phyloP scores from a whole-genome alignment of 2,888 invertebrate species.

The Andrena dorsata region DNA sequence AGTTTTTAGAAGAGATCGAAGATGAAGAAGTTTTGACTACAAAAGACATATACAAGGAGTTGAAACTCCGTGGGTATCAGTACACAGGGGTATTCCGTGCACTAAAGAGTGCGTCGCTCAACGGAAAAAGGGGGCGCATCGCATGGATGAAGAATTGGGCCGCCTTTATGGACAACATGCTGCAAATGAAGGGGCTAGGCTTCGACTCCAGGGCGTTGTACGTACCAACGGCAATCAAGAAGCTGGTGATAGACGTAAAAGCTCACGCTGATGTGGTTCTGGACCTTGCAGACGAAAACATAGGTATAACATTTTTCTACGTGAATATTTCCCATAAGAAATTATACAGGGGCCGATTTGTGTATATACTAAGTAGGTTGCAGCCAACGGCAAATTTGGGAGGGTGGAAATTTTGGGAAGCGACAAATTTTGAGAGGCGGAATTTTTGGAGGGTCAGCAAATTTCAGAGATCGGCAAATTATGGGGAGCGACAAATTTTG shows the following conservation, averaged over 20 bases:
- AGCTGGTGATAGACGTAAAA: conserved; percentile 87
- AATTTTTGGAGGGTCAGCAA: too few relatives aligned
- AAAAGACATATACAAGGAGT: conserved; percentile 84
- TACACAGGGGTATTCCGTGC: conserved; percentile 86
- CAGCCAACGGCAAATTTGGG: too few relatives aligned
- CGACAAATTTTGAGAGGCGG: too few relatives aligned
- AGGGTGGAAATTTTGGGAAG: too few relatives aligned
- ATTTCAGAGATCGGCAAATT: too few relatives aligned
- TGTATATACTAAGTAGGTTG: too few relatives aligned
- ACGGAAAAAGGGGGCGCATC: conserved; percentile 82
- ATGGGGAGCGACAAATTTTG: too few relatives aligned
- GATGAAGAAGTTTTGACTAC: conserved; percentile 68
- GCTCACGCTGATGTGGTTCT: too few relatives aligned
- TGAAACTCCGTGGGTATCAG: conserved; percentile 86
- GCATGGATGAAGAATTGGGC: conserved; percentile 89
- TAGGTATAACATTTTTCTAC: conserved; percentile 71
- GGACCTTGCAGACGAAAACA: conserved; percentile 69
- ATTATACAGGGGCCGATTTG: too few relatives aligned
- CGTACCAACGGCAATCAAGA: conserved; percentile 87
- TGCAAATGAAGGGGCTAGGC: conserved; percentile 87
- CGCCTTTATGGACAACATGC: conserved; percentile 89
- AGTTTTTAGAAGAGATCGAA: too few relatives aligned
- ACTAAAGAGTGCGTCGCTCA: conserved; percentile 85
- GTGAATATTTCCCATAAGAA: too few relatives aligned
- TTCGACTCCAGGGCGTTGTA: conserved; percentile 85